Percentiles rank a stretch among this genome's conserved stretches.
Conservation (phyloP, 2,888 invertebrate genomes). For the Erebia epiphron region DNA sequence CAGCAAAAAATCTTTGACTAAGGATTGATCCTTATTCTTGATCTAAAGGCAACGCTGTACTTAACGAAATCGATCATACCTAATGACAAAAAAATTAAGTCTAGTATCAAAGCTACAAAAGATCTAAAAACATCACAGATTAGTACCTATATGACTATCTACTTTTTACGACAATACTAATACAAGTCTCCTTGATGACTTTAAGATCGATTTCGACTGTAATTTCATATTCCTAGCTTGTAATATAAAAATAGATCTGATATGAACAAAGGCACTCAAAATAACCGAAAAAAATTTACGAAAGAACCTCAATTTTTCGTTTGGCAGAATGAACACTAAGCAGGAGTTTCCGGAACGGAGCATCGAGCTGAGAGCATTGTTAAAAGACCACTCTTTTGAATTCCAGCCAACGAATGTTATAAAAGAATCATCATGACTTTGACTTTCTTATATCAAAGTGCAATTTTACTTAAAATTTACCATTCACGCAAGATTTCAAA, state of each 20-base stretch:
- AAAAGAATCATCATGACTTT: neutral
- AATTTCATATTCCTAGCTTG: neutral
- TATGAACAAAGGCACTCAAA: slow-evolving; percentile 9
- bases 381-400: neutral
- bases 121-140: no score
- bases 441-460: neutral
- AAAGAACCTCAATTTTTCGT: neutral
- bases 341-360: slow-evolving; percentile 16
- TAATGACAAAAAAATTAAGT: no score
- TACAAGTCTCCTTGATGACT: no score
- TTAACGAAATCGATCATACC: no score
- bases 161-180: no score
- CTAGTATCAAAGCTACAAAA: no score
- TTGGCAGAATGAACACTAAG: slow-evolving; percentile 4
- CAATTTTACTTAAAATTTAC: no score
- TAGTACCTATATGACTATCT: no score
- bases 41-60: no score
- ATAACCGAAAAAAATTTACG: neutral
- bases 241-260: neutral
- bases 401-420: slow-evolving; percentile 15
- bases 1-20: no score
- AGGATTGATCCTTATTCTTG: no score
- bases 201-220: neutral
- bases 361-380: neutral
- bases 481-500: neutral